Base-by-base conservation (phyloP, 1,140 invertebrate species). In the Neodiprion lecontei region DNA sequence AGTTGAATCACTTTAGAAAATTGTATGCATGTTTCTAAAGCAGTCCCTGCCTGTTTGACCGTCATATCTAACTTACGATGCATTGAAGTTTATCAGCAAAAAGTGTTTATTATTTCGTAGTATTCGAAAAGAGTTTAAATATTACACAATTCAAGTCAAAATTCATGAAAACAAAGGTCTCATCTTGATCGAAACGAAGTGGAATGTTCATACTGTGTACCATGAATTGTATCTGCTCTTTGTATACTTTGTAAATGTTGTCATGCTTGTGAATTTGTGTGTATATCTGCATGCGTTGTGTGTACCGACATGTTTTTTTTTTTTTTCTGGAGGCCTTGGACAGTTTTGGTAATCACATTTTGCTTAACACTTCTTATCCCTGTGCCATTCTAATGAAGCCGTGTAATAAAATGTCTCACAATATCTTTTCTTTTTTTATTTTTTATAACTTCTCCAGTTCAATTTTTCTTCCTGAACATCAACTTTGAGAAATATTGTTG, bases 231-330 rank as follows among this genome's bases (percentile, higher is more conserved):
- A 40, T 40, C 28, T 40, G 28, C 5, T 40, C 28, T 40, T 40
- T 40, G 28, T 40, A 40, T 40, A 40, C 28, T 40, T 40, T 40
- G 28, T 40, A 40, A 40, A 40, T 40, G 28, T 61, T 61, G n/a
- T 21, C 28, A 69, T 69, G 17, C 40, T 69, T 69, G 67, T 69
- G 67, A 69, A 69, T 69, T 69, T 69, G 67, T 40, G 28, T 69
- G 67, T 69, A 69, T 61, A 61, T 69, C 14, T 47, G 67, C 67
- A 69, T 66, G 28, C 8, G 10, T 28, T 73, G 72, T 73, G 72
- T 73, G 50, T 72, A 48, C 70, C 70, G 70, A 48, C 48, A 40
- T 73, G 23, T 47, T 73, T 73, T 14, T 10, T 9, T 61, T 11
- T 61, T 61, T 14, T 9, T 61, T 61, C 53, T 61, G 28, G 28